Conservation (phyloP, 1,140 invertebrate genomes). For the Semibalanus balanoides region DNA sequence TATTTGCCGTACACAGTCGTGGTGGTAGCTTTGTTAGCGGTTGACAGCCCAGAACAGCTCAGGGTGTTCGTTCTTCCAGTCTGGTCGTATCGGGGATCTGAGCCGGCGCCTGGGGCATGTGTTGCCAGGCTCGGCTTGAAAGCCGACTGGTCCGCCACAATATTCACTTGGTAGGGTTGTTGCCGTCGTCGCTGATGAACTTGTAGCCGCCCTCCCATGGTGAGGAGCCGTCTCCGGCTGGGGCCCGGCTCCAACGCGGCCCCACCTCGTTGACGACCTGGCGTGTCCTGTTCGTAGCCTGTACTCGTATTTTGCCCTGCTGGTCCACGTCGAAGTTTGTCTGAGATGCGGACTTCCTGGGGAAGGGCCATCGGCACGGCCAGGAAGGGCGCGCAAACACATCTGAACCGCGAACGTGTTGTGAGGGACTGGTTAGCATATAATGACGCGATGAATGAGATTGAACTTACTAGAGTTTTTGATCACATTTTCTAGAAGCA, state of each 20-base stretch:
- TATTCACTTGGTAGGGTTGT: conserved; percentile 29
- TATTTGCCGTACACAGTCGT: no score
- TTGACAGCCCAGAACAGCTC: background rate
- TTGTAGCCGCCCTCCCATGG: background rate
- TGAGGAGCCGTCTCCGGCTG: background rate
- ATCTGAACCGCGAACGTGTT: no score
- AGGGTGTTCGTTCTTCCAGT: background rate
- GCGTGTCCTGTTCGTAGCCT: background rate
- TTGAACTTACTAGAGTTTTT: no score
- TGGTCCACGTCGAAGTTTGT: background rate
- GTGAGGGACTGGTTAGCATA: no score
- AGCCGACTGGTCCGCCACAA: conserved; percentile 42
- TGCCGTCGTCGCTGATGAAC: conserved; percentile 11
- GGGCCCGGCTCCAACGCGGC: background rate
- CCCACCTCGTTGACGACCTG: background rate
- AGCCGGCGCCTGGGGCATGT: conserved; percentile 52
- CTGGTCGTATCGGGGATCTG: conserved; percentile 41
- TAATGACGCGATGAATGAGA: no score
- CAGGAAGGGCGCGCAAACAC: no score
- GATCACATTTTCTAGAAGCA: no score
- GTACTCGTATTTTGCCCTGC: background rate
- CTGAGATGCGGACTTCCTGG: background rate
- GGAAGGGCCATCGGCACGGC: no score
- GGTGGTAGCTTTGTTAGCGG: no score
- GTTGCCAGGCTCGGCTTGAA: conserved; percentile 55